phyloP scores from a whole-genome alignment of 2,113 vertebrate genomes.

The Vireo altiloquus region DNA sequence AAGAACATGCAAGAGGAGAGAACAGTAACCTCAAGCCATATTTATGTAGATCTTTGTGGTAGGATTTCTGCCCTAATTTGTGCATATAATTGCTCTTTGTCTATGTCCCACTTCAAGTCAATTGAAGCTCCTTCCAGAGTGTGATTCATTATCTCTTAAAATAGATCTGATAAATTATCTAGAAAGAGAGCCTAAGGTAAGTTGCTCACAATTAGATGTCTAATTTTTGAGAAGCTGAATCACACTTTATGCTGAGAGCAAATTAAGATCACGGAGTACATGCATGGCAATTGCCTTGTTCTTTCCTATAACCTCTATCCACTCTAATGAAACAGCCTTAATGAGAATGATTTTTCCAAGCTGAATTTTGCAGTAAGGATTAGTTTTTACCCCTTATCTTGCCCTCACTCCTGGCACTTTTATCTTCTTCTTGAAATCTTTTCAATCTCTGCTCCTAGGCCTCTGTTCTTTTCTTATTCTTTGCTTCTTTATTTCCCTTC shows the following conservation, averaged over 20 bases:
- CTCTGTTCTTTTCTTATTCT: neutral
- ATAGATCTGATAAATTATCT: neutral
- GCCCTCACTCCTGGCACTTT: neutral
- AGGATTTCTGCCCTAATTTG: slow-evolving; percentile 12
- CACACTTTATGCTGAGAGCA: neutral
- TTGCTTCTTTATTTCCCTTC: neutral
- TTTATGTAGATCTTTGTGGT: neutral
- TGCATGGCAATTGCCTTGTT: neutral
- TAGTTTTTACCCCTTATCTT: neutral
- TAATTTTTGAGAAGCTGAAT: neutral
- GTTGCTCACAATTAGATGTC: neutral
- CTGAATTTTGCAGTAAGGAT: neutral
- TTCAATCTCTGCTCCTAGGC: neutral
- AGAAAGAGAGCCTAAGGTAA: neutral
- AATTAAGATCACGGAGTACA: neutral
- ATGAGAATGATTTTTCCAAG: neutral
- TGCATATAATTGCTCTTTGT: neutral
- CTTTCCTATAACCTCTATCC: neutral
- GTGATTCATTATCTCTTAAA: slow-evolving; percentile 8
- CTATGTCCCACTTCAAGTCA: neutral
- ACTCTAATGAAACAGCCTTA: neutral
- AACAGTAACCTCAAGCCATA: neutral
- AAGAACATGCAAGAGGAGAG: neutral
- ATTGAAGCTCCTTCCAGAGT: neutral
- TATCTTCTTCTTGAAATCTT: neutral